Conservation (phyloP, 1,140 invertebrate species). For the Philopotamus ludificatus region DNA sequence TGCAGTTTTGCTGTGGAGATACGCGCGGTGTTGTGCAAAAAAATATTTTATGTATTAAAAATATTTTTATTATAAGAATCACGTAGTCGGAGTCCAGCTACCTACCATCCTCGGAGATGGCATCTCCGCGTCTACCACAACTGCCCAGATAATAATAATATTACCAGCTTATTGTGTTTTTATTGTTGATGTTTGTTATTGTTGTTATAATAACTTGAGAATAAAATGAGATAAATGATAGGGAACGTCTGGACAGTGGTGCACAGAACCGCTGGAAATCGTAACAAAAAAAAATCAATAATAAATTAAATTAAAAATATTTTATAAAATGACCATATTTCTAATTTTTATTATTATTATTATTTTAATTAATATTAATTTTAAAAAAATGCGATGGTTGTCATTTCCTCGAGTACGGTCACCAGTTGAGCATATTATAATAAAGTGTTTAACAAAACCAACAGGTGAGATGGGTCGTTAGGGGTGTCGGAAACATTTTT, state of each 20-base stretch:
- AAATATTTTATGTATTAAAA: background rate
- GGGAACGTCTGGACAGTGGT: background rate
- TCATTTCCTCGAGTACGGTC: too few species aligned
- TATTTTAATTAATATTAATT: too few species aligned
- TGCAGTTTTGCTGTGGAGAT: background rate
- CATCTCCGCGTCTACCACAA: slow-evolving; percentile 25
- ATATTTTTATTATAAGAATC: background rate
- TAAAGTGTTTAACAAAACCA: slow-evolving; percentile 38
- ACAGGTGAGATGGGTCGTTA: slow-evolving; percentile 34
- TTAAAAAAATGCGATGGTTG: too few species aligned
- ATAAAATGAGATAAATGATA: slow-evolving; percentile 31
- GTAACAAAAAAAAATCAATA: too few species aligned
- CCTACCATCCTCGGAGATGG: slow-evolving; percentile 19
- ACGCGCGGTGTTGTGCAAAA: background rate
- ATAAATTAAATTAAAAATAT: too few species aligned
- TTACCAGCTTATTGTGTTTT: slow-evolving; percentile 37
- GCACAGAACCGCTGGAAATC: too few species aligned
- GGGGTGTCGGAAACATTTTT: slow-evolving; percentile 30
- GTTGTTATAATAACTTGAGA: slow-evolving; percentile 36
- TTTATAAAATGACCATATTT: too few species aligned
- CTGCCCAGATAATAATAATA: slow-evolving; percentile 37
- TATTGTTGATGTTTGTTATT: slow-evolving; percentile 39
- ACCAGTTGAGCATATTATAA: slow-evolving; percentile 23
- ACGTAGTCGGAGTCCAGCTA: slow-evolving; percentile 21
- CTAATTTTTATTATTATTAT: too few species aligned